Percentiles rank a stretch among this genome's conserved stretches.
Conservation (phyloP, 2,888 invertebrate species). For the Anticlea derivata region DNA sequence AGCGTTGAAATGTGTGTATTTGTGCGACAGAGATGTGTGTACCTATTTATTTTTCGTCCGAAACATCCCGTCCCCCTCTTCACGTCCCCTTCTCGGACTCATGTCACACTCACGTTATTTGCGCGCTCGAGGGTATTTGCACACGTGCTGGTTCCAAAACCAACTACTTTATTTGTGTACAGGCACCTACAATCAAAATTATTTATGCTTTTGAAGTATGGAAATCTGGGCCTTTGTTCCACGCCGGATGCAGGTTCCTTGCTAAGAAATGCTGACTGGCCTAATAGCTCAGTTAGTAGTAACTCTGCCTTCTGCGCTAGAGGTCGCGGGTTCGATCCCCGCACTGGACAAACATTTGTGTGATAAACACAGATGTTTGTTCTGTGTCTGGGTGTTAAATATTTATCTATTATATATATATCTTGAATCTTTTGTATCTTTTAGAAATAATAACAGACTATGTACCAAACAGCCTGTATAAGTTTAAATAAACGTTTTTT, state of each 20-base stretch:
- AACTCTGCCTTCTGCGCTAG: too few relatives aligned
- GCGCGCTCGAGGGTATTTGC: constrained; percentile 62
- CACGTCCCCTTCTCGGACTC: constrained; percentile 37
- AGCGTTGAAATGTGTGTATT: constrained; percentile 68
- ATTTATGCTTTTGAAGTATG: constrained; percentile 76
- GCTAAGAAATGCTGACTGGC: too few relatives aligned
- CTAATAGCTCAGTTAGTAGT: too few relatives aligned
- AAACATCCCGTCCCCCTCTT: constrained; percentile 39
- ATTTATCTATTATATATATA: too few relatives aligned
- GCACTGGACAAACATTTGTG: too few relatives aligned
- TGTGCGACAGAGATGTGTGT: constrained; percentile 71
- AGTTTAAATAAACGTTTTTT: too few relatives aligned
- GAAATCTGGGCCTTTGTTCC: constrained; percentile 71
- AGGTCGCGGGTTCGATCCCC: too few relatives aligned
- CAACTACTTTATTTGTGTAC: constrained; percentile 72
- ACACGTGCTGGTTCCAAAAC: constrained; percentile 63
- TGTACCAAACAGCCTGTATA: too few relatives aligned
- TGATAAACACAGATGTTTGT: too few relatives aligned
- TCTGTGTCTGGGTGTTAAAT: too few relatives aligned
- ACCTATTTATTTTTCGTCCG: constrained; percentile 74
- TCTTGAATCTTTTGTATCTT: too few relatives aligned
- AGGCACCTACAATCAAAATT: constrained; percentile 72
- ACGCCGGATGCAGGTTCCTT: constrained; percentile 21
- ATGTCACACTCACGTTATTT: constrained; percentile 69
- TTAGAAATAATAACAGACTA: too few relatives aligned